phyloP scores from a whole-genome alignment of 1,140 invertebrate species.

The Latrodectus geometricus region DNA sequence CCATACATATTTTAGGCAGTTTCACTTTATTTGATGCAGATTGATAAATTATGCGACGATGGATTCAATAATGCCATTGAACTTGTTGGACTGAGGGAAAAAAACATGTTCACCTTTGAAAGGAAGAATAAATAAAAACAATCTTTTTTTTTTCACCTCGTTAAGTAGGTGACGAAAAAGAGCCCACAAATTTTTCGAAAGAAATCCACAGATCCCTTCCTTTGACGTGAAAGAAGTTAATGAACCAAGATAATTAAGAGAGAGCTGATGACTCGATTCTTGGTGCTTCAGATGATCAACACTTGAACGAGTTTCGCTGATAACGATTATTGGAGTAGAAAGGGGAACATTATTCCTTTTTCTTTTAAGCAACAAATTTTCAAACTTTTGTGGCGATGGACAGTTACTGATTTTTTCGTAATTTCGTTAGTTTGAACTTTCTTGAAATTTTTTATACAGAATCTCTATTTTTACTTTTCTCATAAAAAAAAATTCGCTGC shows the following conservation, averaged over 20 bases:
- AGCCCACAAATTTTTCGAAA: background rate
- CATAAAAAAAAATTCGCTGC: no score
- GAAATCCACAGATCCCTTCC: background rate
- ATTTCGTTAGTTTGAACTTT: no score
- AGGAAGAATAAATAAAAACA: no score
- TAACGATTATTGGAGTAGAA: background rate
- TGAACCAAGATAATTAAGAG: background rate
- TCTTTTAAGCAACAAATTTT: background rate
- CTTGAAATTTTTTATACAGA: no score
- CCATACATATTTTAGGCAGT: no score
- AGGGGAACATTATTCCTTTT: background rate
- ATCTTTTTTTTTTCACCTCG: background rate
- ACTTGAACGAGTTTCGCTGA: background rate
- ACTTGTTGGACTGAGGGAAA: background rate
- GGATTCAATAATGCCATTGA: no score
- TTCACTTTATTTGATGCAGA: no score
- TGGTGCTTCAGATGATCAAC: background rate
- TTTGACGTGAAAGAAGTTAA: background rate
- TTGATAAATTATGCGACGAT: no score
- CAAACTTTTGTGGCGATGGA: no score
- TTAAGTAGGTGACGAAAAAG: background rate
- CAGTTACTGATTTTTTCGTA: no score
- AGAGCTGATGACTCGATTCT: background rate
- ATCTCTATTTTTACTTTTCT: no score
- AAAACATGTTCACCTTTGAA: background rate